A percentile compares a stretch with the other conserved stretches of the same genome.
phyloP scores from a whole-genome alignment of 2,888 invertebrate species.

The Meghimatium bilineatum region DNA sequence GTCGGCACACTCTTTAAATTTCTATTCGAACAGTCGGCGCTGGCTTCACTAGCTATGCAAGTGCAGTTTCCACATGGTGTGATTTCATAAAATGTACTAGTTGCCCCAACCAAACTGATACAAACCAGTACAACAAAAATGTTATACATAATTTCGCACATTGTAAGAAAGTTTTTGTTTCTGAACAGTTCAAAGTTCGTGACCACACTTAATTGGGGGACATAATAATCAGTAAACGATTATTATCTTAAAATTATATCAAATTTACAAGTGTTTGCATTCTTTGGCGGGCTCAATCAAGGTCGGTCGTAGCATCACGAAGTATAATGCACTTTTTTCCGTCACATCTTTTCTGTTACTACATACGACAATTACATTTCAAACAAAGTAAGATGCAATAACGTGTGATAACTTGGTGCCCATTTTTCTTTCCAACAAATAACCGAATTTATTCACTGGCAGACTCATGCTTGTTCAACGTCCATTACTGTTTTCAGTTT shows the following conservation, averaged over 20 bases:
- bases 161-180: background rate
- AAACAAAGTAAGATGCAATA: background rate
- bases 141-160: background rate
- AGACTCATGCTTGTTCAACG: background rate
- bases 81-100: background rate
- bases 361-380: background rate
- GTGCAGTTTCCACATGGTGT: slow-evolving; percentile 16
- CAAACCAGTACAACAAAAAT: background rate
- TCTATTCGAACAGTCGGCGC: slow-evolving; percentile 33
- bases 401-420: background rate
- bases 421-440: background rate
- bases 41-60: background rate
- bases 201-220: too few species aligned
- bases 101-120: too few species aligned
- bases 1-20: slow-evolving; percentile 1
- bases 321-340: background rate
- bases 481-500: background rate
- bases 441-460: background rate
- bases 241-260: background rate
- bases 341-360: background rate
- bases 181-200: background rate
- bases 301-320: background rate
- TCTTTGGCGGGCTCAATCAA: background rate
- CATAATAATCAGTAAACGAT: background rate
- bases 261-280: background rate